Evolutionary conservation across 2,888 invertebrate genomes (phyloP).

Genomic region (Drosophila flavopinicola): DNA sequence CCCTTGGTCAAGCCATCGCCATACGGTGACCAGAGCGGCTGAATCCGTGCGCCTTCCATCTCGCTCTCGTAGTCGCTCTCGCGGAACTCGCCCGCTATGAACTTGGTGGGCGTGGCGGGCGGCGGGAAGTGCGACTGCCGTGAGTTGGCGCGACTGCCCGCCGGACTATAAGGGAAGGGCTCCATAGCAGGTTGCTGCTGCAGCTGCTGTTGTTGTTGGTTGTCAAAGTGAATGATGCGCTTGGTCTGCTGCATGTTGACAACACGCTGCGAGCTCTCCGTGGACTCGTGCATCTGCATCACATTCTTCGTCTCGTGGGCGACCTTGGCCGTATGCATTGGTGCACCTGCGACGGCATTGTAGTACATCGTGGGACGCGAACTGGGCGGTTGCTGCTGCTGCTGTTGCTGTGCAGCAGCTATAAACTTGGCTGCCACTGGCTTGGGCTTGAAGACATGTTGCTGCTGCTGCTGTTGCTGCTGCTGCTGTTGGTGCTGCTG

Average conservation of each 20-base stretch:
- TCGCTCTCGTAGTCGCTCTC: slow-evolving; percentile 90
- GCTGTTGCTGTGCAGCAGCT: slow-evolving; percentile 83
- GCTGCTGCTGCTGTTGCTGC: slow-evolving; percentile 70
- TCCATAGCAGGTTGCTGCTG: slow-evolving; percentile 72
- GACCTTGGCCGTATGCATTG: slow-evolving; percentile 86
- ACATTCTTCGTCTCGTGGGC: slow-evolving; percentile 89
- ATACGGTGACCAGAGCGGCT: slow-evolving; percentile 88
- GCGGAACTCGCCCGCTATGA: slow-evolving; percentile 87
- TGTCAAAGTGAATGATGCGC: slow-evolving; percentile 88
- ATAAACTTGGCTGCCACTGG: slow-evolving; percentile 85
- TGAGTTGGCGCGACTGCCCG: slow-evolving; percentile 82
- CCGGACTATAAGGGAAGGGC: slow-evolving; percentile 85
- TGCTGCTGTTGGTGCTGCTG: slow-evolving; percentile 29
- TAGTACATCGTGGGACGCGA: slow-evolving; percentile 86
- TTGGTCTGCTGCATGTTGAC: slow-evolving; percentile 89
- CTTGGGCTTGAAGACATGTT: slow-evolving; percentile 85
- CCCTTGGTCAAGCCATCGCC: slow-evolving; percentile 86
- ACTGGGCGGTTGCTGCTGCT: slow-evolving; percentile 82
- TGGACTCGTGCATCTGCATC: slow-evolving; percentile 89
- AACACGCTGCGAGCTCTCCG: slow-evolving; percentile 87
- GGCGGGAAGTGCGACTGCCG: slow-evolving; percentile 84
- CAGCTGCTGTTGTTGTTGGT: slow-evolving; percentile 79
- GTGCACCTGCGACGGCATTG: slow-evolving; percentile 86
- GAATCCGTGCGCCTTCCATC: slow-evolving; percentile 87
- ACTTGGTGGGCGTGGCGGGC: slow-evolving; percentile 87